A percentile compares a stretch with the other conserved stretches of the same genome.
These are phyloP conservation scores for Protodeltote pygarga DNA, from an alignment of 2,888 invertebrate genomes.

Conservation along the genomic window DNA sequence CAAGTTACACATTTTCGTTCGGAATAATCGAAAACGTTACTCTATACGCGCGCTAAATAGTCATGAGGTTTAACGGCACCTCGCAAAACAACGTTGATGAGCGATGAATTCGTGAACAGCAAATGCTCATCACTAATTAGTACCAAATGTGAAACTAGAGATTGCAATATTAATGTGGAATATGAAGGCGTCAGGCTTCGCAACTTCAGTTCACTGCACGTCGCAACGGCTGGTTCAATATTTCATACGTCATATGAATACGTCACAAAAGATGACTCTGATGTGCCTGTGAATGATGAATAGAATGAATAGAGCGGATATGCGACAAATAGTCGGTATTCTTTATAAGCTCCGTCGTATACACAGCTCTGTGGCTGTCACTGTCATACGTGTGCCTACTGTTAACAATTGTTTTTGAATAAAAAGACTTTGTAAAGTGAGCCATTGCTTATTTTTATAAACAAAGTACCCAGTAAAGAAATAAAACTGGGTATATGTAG, in stretches of 20 bases:
- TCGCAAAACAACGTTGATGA: constrained; percentile 45
- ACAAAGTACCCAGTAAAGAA: not conserved
- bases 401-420: not conserved
- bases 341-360: constrained; percentile 29
- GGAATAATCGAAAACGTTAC: constrained; percentile 29
- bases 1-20: not conserved
- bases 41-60: constrained; percentile 18
- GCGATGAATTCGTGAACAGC: constrained; percentile 50
- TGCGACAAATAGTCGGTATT: constrained; percentile 41
- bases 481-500: not conserved
- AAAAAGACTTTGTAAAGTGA: no score
- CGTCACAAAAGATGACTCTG: constrained; percentile 48
- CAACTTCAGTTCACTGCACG: constrained; percentile 38
- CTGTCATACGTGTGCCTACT: constrained; percentile 1
- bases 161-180: constrained; percentile 50
- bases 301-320: constrained; percentile 44
- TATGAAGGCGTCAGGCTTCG: constrained; percentile 43
- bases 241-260: constrained; percentile 52
- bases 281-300: constrained; percentile 50
- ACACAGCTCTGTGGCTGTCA: constrained; percentile 10
- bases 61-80: constrained; percentile 16
- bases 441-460: not conserved
- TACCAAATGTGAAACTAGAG: constrained; percentile 45
- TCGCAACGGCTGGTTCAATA: constrained; percentile 44
- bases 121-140: constrained; percentile 53